Base-by-base conservation (phyloP, 2,797 vertebrate genomes). In the Natrix natrix region DNA sequence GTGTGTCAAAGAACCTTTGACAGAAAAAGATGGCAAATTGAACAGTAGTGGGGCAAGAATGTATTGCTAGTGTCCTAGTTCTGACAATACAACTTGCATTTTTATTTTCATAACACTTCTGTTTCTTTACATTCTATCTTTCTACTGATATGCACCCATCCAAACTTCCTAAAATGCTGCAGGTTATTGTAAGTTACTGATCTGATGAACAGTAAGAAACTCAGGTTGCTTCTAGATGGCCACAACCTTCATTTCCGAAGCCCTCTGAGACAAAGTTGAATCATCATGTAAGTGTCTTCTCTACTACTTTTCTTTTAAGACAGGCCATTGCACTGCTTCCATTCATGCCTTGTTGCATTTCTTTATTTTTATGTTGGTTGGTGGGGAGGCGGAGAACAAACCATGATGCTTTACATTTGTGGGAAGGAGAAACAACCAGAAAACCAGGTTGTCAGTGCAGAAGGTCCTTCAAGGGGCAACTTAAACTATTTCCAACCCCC, bases 21-120 rank as follows among this genome's bases (percentile, higher is more conserved):
- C 87, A 93, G 86, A 55, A 88, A 93, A 94, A 61, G 78, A 89
- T 89, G 10, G 0, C 95, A 94, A 88, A 0, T 2, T 87, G 91
- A 88, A 0, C 17, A 8, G 48, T 1, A 69, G 92, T 87, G 86
- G 89, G 91, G 57, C 60, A 94, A 89, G 55, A 63, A 94, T 94
- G 92, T 95, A 95, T 88, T 92, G 92, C 93, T 93, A 63, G 89
- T 74, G 86, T 59, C 93, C 93, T 88, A 92, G 86, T 88, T 95
- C 28, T 54, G 54, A 66, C 63, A 48, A 78, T 12, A 63, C 92
- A 83, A 89, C 12, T 86, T 95, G 89, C 63, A 2, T 48, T 94
- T 92, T 93, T 93, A 96, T 89, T 86, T 94, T 94, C 89, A 59
- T 48, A 13, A 11, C 17, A 59, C 52, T 37, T 87, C 14, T 14